Evolutionary conservation across 2,113 vertebrate species (phyloP).

Genomic region (Cyanistes caeruleus): DNA sequence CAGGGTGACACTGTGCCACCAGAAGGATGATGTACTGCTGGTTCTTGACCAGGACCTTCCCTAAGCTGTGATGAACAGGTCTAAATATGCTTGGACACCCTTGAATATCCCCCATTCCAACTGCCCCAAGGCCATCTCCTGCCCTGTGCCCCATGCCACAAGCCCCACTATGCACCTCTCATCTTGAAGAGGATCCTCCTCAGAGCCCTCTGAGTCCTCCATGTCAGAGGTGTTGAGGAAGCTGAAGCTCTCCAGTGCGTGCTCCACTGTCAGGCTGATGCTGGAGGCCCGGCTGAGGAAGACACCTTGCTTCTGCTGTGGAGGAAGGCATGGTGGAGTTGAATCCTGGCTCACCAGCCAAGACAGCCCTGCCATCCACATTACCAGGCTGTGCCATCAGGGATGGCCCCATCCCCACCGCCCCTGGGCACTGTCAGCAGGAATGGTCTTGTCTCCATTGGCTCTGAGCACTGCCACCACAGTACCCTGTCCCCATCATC

Average conservation of each 20-base stretch:
- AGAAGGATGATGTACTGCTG: neutral
- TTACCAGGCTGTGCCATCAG: neutral
- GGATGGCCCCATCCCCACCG: neutral
- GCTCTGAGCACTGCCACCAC: neutral
- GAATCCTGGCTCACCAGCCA: neutral
- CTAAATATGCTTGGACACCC: neutral
- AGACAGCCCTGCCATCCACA: neutral
- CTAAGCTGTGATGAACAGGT: neutral
- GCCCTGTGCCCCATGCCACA: neutral
- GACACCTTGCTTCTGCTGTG: constrained; percentile 79
- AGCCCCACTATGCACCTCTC: constrained; percentile 9
- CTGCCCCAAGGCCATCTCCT: neutral
- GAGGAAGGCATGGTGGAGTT: neutral
- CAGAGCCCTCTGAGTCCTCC: constrained; percentile 77
- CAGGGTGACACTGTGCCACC: neutral
- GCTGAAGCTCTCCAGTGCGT: constrained; percentile 92
- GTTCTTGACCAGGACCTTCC: neutral
- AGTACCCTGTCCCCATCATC: neutral
- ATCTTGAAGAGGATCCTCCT: constrained; percentile 61
- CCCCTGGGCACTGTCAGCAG: neutral
- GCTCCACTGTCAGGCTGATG: constrained; percentile 91
- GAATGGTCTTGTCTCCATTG: accelerated
- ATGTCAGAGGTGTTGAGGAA: constrained; percentile 91
- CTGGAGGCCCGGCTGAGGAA: constrained; percentile 89
- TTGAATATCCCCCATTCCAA: neutral